Conservation (phyloP, 2,888 invertebrate species). For the Melangyna quadrimaculata region DNA sequence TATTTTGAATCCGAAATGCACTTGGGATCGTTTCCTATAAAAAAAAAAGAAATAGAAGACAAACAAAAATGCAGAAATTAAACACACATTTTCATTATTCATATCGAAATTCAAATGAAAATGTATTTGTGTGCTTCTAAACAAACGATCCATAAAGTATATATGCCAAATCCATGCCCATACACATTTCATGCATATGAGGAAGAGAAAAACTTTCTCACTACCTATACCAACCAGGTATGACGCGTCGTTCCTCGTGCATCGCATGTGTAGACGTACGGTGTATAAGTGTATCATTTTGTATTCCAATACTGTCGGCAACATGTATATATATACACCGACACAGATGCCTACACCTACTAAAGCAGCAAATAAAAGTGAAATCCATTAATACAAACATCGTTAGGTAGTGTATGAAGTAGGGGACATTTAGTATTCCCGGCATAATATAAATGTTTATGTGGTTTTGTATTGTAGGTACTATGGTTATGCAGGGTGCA, state of each 20-base stretch:
- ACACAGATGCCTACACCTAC: constrained; percentile 39
- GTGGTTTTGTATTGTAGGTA: constrained; percentile 1
- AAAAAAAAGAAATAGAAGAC: not conserved
- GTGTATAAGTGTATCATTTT: not conserved
- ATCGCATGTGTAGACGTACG: not conserved
- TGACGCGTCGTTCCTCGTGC: constrained; percentile 7
- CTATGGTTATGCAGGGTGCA: not conserved
- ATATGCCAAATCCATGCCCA: constrained; percentile 64
- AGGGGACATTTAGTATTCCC: constrained; percentile 51
- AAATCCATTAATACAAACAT: constrained; percentile 53
- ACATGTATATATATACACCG: constrained; percentile 14
- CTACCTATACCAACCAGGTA: constrained; percentile 49
- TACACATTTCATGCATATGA: constrained; percentile 42
- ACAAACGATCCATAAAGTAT: constrained; percentile 52
- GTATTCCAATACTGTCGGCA: constrained; percentile 12
- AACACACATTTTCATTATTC: constrained; percentile 52
- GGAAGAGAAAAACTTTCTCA: constrained; percentile 72
- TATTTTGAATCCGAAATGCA: constrained; percentile 52
- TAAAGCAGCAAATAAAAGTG: constrained; percentile 68
- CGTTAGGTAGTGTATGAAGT: not conserved
- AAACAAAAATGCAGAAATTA: not conserved
- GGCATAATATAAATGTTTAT: constrained; percentile 22
- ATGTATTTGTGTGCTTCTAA: constrained; percentile 49
- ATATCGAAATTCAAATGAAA: constrained; percentile 33
- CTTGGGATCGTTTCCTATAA: constrained; percentile 62